Base-by-base conservation (phyloP, 2,797 vertebrate genomes). In the Characodon lateralis region DNA sequence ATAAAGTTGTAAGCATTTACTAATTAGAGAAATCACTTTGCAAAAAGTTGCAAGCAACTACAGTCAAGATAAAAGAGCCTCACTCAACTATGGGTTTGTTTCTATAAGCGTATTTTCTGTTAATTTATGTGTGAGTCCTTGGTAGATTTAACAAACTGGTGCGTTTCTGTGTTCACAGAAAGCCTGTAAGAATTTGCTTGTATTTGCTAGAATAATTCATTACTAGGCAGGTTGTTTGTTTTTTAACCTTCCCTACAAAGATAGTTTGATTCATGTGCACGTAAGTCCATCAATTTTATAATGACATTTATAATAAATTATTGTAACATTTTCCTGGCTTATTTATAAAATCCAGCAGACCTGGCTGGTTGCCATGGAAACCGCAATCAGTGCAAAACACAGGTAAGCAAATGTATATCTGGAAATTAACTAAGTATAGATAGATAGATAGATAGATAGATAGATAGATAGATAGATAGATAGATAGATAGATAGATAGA, bases 221-320 rank as follows among this genome's bases (percentile, higher is more conserved):
- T 48, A 16, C 16, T 46, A 69, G 66, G 8, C 24, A 69, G 2
- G 63, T 12, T 66, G 35, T 43, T 24, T 1, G 2, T 66, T 41
- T 68, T 46, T 46, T 48, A 35, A 53, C 12, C 24, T 69, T 69
- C 41, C 41, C 43, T 20, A 26, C 13, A 43, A 69, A 26, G 22
- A 69, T 14, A 28, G n/a, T 59, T 69, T 69, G 24, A 69, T 69
- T 69, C 0, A 4, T 46, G 41, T 26, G 13, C 26, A 46, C 5
- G 41, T 16, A 46, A 43, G 13, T 14, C n/a, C 24, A 26, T 69
- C 63, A 20, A 66, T 46, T 69, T 41, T 39, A 43, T 69, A 16
- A 26, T 69, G 63, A 66, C 35, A 63, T 41, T 66, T 22, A 66
- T 41, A 22, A 66, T 66, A 65, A 69, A 28, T 48, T 69, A 48